Percentiles rank a stretch among this genome's conserved stretches.
phyloP scores from a whole-genome alignment of 2,888 invertebrate species.

The Odontomyia ornata region DNA sequence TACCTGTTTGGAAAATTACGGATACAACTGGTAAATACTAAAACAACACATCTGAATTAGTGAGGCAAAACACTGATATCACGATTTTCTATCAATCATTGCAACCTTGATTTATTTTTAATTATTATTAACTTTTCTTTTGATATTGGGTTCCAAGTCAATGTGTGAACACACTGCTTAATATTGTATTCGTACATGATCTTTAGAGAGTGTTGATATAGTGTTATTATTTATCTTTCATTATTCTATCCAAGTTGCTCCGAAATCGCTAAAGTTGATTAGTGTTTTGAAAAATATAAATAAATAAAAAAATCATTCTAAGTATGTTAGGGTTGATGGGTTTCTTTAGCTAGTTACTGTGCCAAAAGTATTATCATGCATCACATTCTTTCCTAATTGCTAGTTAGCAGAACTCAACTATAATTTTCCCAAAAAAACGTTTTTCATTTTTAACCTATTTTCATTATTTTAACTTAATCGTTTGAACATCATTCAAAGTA shows the following conservation, averaged over 20 bases:
- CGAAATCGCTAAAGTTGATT: neutral
- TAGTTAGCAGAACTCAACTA: neutral
- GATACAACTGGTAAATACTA: slow-evolving; percentile 9
- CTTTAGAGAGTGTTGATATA: slow-evolving; percentile 19
- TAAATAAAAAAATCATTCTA: slow-evolving; percentile 32
- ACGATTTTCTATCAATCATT: slow-evolving; percentile 39
- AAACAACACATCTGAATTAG: slow-evolving; percentile 30
- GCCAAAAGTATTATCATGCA: slow-evolving; percentile 41
- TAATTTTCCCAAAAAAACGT: neutral
- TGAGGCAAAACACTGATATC: slow-evolving; percentile 45
- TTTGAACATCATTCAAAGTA: neutral
- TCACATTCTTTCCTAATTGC: slow-evolving; percentile 16
- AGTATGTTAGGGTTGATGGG: slow-evolving; percentile 46
- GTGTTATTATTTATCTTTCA: neutral
- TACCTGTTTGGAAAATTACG: neutral
- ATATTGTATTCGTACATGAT: slow-evolving; percentile 32
- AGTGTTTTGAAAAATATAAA: neutral
- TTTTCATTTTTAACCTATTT: neutral
- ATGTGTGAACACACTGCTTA: slow-evolving; percentile 49
- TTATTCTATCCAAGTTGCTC: slow-evolving; percentile 16
- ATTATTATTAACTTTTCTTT: neutral
- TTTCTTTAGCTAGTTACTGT: slow-evolving; percentile 46
- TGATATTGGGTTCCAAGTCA: slow-evolving; percentile 38
- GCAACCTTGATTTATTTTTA: neutral
- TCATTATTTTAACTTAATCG: neutral